Evolutionary conservation across 2,888 invertebrate genomes (phyloP), one percentile per base, ranked within the genome.

Genomic region (Xanthia togata): DNA sequence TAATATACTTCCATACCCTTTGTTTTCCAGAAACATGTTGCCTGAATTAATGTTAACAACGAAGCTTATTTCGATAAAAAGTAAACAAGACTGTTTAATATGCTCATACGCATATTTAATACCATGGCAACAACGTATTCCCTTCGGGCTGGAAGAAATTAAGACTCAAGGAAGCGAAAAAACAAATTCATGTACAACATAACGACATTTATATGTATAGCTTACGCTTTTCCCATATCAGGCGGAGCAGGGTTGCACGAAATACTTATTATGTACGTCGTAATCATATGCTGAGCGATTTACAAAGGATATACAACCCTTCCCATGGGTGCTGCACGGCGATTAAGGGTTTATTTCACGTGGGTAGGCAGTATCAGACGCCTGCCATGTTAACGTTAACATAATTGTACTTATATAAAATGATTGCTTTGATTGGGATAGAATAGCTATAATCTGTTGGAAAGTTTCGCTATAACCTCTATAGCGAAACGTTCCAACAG

Each of bases 241-340:
- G 60, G 12, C 31, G 35, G 26, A 31, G 72, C 70, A 62, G 55
- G 62, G 69, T 23, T 50, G 12, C 26, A 31, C 44, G 38, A 38
- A 80, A 76, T 70, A 76, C 70, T 84, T 79, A 79, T 68, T 73
- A 70, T 70, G 53, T 74, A 78, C 62, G 47, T 11, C 59, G 60
- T 80, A 80, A 84, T 84, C 84, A 84, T 75, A 84, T 71, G 84
- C 81, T 63, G 84, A 74, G 55, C 74, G 84, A 59, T 74, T 80
- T 71, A 55, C 75, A 59, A 82, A 74, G 67, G 70, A 84, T 65
- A 55, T 73, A 65, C 75, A 69, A 64, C 70, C 84, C 75, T 73
- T 57, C 65, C 69, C 69, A n/a, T 1, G 68, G 81, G 80, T 70
- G 74, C 53, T 50, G 63, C 41, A 23, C 55, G 55, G 12, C 41